Evolutionary conservation across 53 echinoderm and acorn worm species (phyloP).

Genomic region (Mesocentrotus franciscanus): DNA sequence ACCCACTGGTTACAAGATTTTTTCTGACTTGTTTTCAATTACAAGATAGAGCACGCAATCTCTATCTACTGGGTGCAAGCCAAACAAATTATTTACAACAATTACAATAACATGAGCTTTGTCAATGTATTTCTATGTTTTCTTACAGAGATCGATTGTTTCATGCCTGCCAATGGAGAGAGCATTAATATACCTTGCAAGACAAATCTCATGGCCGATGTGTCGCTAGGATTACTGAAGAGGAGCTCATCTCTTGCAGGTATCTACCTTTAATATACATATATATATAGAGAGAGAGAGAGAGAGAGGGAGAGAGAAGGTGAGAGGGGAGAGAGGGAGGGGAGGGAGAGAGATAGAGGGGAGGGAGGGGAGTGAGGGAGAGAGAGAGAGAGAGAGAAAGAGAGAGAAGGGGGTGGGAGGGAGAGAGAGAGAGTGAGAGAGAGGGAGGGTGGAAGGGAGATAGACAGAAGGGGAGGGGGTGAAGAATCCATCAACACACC

Average conservation of each 20-base stretch:
- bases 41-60: no score
- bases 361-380: background rate
- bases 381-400: background rate
- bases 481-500: no score
- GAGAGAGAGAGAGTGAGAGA: background rate
- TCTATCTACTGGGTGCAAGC: no score
- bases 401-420: background rate
- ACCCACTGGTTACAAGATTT: no score
- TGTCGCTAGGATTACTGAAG: constrained; percentile 87
- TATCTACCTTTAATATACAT: background rate
- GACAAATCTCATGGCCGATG: constrained; percentile 85
- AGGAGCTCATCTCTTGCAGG: constrained; percentile 78
- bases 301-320: no score
- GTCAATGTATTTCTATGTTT: background rate
- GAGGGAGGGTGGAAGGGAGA: background rate
- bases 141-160: constrained; percentile 84
- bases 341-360: background rate
- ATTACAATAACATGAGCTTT: background rate
- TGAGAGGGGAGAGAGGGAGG: background rate
- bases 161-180: constrained; percentile 96
- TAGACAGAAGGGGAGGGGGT: background rate
- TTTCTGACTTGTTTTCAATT: no score
- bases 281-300: no score
- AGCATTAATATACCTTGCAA: constrained; percentile 78
- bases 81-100: no score